Conservation (phyloP, 2,797 vertebrate species). For the Pipistrellus kuhlii region DNA sequence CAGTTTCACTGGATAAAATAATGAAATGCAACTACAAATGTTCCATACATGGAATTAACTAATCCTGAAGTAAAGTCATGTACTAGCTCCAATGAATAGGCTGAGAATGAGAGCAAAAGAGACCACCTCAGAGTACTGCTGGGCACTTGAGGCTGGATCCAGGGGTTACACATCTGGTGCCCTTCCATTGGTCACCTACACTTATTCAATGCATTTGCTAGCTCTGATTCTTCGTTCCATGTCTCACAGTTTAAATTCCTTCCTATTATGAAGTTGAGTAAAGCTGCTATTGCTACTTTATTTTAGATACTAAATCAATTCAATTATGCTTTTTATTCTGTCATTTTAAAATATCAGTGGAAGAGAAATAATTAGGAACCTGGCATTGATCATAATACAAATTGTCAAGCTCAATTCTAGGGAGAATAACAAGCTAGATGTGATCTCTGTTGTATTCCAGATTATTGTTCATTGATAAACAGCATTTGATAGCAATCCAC, state of each 20-base stretch:
- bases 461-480: slow-evolving; percentile 61
- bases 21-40: neutral
- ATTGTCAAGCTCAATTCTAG: slow-evolving; percentile 80
- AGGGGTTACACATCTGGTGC: neutral
- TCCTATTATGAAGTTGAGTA: slow-evolving; percentile 42
- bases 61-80: neutral
- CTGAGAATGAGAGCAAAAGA: neutral
- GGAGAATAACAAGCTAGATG: slow-evolving; percentile 75
- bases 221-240: neutral
- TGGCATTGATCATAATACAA: slow-evolving; percentile 83
- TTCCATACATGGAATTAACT: neutral
- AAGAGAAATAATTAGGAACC: slow-evolving; percentile 85
- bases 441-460: slow-evolving; percentile 33
- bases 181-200: neutral
- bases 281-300: slow-evolving; percentile 75
- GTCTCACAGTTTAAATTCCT: neutral
- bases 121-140: neutral
- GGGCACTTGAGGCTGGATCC: too few relatives aligned
- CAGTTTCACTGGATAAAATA: neutral
- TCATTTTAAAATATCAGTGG: slow-evolving; percentile 76
- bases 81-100: neutral
- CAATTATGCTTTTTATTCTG: slow-evolving; percentile 79
- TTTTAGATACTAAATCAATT: slow-evolving; percentile 82
- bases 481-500: neutral
- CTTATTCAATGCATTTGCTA: neutral